Base-by-base conservation (phyloP, 2,888 invertebrate genomes). In the Apeira syringaria region DNA sequence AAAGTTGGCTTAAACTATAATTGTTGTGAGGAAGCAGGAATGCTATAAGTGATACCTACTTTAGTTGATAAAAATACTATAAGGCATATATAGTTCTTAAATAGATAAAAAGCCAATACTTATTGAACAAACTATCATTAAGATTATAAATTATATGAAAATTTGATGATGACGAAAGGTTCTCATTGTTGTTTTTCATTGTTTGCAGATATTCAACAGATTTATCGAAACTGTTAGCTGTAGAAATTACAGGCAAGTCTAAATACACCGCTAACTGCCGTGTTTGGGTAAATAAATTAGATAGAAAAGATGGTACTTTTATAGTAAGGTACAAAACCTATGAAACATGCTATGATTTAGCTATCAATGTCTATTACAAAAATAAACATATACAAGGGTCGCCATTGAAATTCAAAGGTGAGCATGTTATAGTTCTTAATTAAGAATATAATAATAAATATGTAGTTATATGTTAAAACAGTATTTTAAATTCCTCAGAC, bases 281-380 rank as follows among this genome's bases (percentile, higher is more conserved):
- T 29, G 85, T 94, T 35, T 94, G 95, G 92, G 83, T 92, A 0
- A 95, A 97, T 73, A 90, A 94, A 46, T 89, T 98, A 43, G 94
- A 98, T 69, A 91, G 95, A 43, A 94, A 94, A 63, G 97, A 98
- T 91, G 96, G 97, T 1, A 93, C 93, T 28, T 95, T 94, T 61
- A 95, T 97, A 63, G 91, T 97, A 3, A 92, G 98, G 45, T 98
- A 97, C 68, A 95, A 94, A 75, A 68, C 96, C 11, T 94, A 94
- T 70, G 94, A 95, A 68, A 92, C 94, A 41, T 97, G 97, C 71
- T 80, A 90, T 36, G 91, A 94, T 70, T 79, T 98, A 22, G 81
- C 91, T 56, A 94, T 98, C 41, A 88, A 85, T 53, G 78, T 98
- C 12, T 92, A 90, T 59, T 93, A 93, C 63, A 91, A 93, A 50